Base-by-base conservation (phyloP, 2,113 vertebrate genomes). In the Cercopithecus mona region DNA sequence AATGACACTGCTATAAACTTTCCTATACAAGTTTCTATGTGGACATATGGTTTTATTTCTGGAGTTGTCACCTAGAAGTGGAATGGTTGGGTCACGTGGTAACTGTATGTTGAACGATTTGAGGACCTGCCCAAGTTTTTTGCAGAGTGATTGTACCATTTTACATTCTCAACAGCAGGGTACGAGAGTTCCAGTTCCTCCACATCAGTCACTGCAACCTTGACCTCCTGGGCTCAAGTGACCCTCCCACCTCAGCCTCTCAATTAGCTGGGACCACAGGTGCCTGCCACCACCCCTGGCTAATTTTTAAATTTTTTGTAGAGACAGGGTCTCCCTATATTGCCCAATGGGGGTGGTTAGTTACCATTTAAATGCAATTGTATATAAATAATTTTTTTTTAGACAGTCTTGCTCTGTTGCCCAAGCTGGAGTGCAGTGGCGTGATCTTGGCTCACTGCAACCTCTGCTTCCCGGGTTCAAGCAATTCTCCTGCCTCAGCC, bases 1-100 rank as follows among this genome's bases (percentile, higher is more conserved):
- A 88, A 83, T 88, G 30, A 76, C 40, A 6, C 45, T 94, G 32
- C 86, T 94, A 20, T 95, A 87, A 93, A 93, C 48, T 90, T 93
- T 38, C 52, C 30, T 57, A n/a, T 90, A 45, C 30, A 80, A 59
- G 27, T 76, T 76, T 80, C 64, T 91, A 13, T 68, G 13, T 94
- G 82, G 59, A 50, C 38, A n/a, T 81, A 52, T 22, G 8, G 83
- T 90, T 92, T 89, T 35, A 20, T 81, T 94, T 96, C 45, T 94
- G 43, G 64, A 25, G 0, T 88, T 22, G 20, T 79, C 27, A 64
- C 10, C 48, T 64, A 66, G 12, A 35, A 84, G 32, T 85, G 25
- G 70, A 88, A 84, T 85, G 73, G 2, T 55, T 84, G 35, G 70
- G 83, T 84, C 12, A n/a, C 50, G 38, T 73, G 78, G 38, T 76